phyloP scores from a whole-genome alignment of 2,888 invertebrate genomes.

The Lasioglossum oenotherae region DNA sequence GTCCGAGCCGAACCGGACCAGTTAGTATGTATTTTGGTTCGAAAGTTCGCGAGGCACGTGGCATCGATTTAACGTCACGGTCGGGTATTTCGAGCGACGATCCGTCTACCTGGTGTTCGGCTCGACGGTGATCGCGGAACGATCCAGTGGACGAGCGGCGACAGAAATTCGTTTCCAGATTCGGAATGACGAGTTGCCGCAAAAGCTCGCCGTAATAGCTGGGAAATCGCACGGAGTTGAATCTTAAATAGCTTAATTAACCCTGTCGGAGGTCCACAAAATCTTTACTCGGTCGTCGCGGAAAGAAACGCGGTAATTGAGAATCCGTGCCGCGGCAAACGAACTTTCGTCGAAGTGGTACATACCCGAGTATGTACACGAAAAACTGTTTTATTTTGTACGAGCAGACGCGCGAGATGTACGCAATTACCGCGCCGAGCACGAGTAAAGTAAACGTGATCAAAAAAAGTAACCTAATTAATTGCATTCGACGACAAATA shows the following conservation, averaged over 20 bases:
- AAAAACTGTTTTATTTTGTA: not conserved
- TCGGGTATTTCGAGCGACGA: slow-evolving; percentile 46
- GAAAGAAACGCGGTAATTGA: not conserved
- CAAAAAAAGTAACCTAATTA: not conserved
- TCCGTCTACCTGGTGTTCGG: slow-evolving; percentile 26
- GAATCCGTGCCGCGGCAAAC: not conserved
- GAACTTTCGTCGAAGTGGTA: not conserved
- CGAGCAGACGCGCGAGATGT: not conserved
- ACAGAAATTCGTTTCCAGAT: not conserved
- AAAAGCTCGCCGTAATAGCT: not conserved
- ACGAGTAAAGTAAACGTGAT: not conserved
- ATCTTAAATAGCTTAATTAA: not conserved
- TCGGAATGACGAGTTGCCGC: not conserved
- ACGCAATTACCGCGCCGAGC: not conserved
- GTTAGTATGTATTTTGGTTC: slow-evolving; percentile 66
- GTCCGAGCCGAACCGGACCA: not conserved
- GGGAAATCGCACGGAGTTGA: not conserved
- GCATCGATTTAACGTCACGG: slow-evolving; percentile 32
- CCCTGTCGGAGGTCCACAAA: not conserved
- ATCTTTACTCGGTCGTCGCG: not conserved
- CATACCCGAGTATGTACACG: not conserved
- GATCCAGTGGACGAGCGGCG: not conserved
- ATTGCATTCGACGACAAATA: not conserved
- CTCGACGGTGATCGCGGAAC: slow-evolving; percentile 4
- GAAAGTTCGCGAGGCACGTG: slow-evolving; percentile 55